phyloP scores from a whole-genome alignment of 2,113 vertebrate species.

The Trematocara variabile region DNA sequence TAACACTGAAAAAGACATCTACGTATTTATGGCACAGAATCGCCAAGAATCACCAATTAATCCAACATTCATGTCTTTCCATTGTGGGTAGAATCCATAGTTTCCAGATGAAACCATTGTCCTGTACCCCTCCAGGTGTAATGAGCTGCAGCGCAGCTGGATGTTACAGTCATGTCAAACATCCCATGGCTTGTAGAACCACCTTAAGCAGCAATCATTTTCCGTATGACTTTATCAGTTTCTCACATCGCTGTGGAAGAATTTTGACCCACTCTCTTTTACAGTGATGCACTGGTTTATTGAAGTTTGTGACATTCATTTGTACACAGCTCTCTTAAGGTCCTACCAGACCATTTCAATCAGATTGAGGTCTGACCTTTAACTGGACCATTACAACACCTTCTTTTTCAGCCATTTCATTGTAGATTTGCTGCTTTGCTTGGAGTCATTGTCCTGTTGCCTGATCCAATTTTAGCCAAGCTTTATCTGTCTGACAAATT shows the following conservation, averaged over 20 bases:
- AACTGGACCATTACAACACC: background rate
- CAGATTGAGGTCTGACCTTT: background rate
- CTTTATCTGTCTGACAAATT: background rate
- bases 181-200: background rate
- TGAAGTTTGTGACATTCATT: background rate
- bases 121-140: background rate
- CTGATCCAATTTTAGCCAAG: rapidly evolving
- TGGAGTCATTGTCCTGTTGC: background rate
- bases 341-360: background rate
- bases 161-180: background rate
- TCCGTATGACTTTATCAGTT: background rate
- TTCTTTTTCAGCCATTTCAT: background rate
- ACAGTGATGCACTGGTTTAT: background rate
- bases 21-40: background rate
- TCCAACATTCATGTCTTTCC: background rate
- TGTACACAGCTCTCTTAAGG: background rate
- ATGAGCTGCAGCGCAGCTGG: background rate
- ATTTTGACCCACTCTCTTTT: background rate
- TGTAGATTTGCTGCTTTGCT: background rate
- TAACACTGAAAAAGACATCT: background rate
- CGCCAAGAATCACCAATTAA: background rate
- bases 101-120: background rate
- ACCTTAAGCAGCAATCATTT: background rate
- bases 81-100: background rate
- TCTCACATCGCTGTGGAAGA: rapidly evolving